Base-by-base conservation (phyloP, 1,140 invertebrate species). In the Orius insidiosus region DNA sequence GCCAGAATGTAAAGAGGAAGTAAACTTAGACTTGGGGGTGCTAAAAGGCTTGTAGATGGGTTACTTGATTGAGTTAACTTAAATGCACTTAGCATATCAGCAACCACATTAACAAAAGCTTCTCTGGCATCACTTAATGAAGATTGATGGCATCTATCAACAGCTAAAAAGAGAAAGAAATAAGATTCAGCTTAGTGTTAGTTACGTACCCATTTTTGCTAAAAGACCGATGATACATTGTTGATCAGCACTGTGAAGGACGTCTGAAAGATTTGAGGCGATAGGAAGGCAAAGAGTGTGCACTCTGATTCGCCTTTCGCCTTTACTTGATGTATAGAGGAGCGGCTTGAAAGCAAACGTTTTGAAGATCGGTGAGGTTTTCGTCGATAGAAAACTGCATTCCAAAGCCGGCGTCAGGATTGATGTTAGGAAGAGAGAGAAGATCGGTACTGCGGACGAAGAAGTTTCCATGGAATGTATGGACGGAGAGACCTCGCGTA, bases 401-500 rank as follows among this genome's bases (percentile, higher is more conserved):
- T 13, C 86, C 94, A 65, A 95, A 97, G 13, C 90, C 93, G 24
- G 90, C 80, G 66, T 99, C 96, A 0, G 95, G 95, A 67, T 95
- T 98, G 36, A 97, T 81, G 68, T 98, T 98, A 18, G 96, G 92
- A 50, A 99, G 65, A 31, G 88, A 92, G 13, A 99, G 65, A 11
- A 99, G 67, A 68, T 99, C 95, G 3, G 93, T 96, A 0, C 94
- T 97, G 13, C 96, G 72, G 32, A 99, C 94, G 67, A 98, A 99
- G 71, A 97, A 97, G 63, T 98, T 98, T 7, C 96, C 96, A 68
- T 98, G 93, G 72, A 98, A 99, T 53, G 92, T 93, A 61, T 98
- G 90, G 52, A 98, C 92, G 30, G 84, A 73, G 36, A 98, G 64
- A 11, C 95, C 87, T 62, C 81, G 74, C 6, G 90, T 93, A 60